Percentiles rank a stretch among this genome's conserved stretches.
Evolutionary conservation across 2,113 vertebrate genomes (phyloP).

Genomic region (Ia io): DNA sequence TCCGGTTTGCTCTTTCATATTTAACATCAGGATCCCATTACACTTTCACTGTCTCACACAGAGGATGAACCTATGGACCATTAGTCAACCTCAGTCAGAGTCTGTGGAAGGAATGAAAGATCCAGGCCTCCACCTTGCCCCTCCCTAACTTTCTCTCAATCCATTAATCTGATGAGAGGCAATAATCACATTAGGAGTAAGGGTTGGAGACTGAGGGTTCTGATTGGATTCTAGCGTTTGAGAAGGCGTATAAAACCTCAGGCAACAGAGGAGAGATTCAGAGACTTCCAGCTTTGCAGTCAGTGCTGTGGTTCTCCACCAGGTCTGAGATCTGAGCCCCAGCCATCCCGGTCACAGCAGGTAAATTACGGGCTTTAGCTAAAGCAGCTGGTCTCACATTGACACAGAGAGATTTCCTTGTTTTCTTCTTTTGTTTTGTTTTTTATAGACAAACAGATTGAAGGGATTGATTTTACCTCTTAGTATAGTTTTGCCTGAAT

Average conservation of each 20-base stretch:
- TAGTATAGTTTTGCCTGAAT: background rate
- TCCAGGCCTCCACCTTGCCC: no score
- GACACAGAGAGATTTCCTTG: background rate
- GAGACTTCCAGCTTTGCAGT: background rate
- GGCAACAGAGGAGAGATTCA: background rate
- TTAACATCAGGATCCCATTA: no score
- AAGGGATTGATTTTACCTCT: background rate
- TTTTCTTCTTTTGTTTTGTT: background rate
- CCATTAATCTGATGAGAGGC: background rate
- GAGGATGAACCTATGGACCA: no score
- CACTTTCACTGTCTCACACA: background rate
- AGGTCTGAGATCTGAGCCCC: background rate
- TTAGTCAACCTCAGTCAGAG: background rate
- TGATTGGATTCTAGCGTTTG: background rate
- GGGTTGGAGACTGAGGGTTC: background rate
- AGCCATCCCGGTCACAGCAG: background rate
- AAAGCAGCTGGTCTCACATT: background rate
- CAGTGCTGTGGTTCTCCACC: no score
- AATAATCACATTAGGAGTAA: background rate
- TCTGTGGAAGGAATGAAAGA: background rate
- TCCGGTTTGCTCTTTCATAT: background rate
- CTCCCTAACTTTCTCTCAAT: background rate
- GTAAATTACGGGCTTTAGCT: background rate
- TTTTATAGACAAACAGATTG: background rate
- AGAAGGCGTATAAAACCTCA: background rate